Conservation (phyloP, 2,113 vertebrate species). For the Sigmodon hispidus region DNA sequence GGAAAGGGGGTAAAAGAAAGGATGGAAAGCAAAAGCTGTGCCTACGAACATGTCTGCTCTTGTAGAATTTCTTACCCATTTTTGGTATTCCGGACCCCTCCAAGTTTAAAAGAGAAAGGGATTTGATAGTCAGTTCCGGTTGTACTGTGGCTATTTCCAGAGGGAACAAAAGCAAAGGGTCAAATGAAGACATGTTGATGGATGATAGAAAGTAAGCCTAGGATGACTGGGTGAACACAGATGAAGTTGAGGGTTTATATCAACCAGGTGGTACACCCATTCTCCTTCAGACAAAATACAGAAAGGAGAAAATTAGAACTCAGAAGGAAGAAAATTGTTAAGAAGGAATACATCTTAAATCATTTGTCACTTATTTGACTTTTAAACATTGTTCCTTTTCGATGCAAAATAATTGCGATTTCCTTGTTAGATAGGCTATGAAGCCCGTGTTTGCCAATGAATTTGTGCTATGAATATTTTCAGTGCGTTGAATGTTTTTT, state of each 20-base stretch:
- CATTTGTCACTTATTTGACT: neutral
- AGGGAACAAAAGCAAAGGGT: neutral
- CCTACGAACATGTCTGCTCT: neutral
- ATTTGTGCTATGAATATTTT: neutral
- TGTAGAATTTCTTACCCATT: neutral
- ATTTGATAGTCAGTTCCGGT: neutral
- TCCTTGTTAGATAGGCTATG: neutral
- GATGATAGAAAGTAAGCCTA: neutral
- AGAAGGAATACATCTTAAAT: neutral
- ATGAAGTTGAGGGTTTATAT: neutral
- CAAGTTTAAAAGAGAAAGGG: neutral
- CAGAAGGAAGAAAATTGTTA: constrained; percentile 2
- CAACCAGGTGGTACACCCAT: neutral
- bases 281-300: neutral
- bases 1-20: neutral
- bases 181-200: neutral
- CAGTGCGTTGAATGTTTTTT: neutral
- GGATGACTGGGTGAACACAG: neutral
- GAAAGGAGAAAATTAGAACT: neutral
- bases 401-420: neutral
- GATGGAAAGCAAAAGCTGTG: neutral
- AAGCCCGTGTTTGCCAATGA: neutral
- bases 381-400: neutral
- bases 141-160: neutral
- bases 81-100: neutral